Evolutionary conservation across 30 jellyfish, hydroid and myxozoan genomes (phyloP), one percentile per base, ranked within the genome.

Genomic region (Aurelia sp.): DNA sequence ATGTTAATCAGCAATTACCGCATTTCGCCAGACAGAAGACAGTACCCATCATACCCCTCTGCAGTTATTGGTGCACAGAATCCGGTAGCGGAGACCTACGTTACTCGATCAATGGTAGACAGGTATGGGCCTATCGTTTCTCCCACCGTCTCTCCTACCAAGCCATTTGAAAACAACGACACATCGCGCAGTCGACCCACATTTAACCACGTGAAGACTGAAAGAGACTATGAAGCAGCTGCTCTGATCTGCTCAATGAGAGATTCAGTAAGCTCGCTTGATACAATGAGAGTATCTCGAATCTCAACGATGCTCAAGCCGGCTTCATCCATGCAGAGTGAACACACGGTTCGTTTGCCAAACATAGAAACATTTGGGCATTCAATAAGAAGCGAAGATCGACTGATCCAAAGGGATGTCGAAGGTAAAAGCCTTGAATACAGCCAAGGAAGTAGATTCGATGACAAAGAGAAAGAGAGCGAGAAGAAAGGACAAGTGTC

Each of bases 181-280:
- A 15, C 63, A n/a, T 18, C 7, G 82, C 30, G 38, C 18, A 71
- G 12, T 22, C 33, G 38, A 41, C 63, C 62, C 8, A 30, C 35
- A 17, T 19, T 50, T 12, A 16, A 0, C 20, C 64, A 17, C 16
- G 30, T 33, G 8, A 82, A 82, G 72, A 82, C 85, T 16, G 86
- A 76, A 52, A 72, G 85, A 24, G 92, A 82, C 82, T 82, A 82
- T 74, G 92, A 82, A 82, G 80, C 92, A 13, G 92, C 92, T 20
- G 74, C 92, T 61, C 62, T 75, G 74, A 82, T 82, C 8, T 82
- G 92, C 41, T 82, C 92, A 33, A 82, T 82, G 82, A 27, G 84
- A 53, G 91, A 81, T 70, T 66, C 91, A 11, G 74, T 67, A 47
- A 33, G n/a, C 35, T 57, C 86, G 8, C 72, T 20, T 33, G 92